phyloP scores from a whole-genome alignment of 2,113 vertebrate species.

The Sebastes schlegelii region DNA sequence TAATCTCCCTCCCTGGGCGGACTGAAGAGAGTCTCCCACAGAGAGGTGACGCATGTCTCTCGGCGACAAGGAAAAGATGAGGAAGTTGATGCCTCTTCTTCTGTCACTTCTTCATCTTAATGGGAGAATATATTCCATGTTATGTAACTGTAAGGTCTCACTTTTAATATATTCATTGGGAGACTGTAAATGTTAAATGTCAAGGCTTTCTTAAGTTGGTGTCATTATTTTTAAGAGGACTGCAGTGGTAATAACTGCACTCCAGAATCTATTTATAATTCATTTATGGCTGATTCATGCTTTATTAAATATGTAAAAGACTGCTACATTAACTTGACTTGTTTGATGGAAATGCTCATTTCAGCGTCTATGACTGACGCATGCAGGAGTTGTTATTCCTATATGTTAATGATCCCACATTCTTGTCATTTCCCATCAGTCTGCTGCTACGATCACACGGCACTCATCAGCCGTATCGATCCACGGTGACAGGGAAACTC shows the following conservation, averaged over 20 bases:
- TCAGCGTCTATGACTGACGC: neutral
- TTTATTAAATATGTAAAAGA: neutral
- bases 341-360: constrained; percentile 14
- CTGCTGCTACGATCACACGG: neutral
- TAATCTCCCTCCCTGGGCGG: constrained; percentile 44
- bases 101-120: constrained; percentile 21
- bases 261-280: neutral
- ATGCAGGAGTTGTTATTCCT: neutral
- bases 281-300: neutral
- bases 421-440: constrained; percentile 56
- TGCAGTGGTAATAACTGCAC: neutral
- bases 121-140: neutral
- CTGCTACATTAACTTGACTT: neutral
- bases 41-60: constrained; percentile 64
- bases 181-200: constrained; percentile 15
- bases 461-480: constrained; percentile 32
- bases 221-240: neutral
- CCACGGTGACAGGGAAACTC: neutral
- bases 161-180: neutral
- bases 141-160: neutral
- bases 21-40: constrained; percentile 26
- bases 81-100: neutral
- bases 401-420: constrained; percentile 11
- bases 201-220: neutral
- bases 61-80: constrained; percentile 8